Evolutionary conservation across 2,888 invertebrate genomes (phyloP).

Genomic region (Rhingia campestris): DNA sequence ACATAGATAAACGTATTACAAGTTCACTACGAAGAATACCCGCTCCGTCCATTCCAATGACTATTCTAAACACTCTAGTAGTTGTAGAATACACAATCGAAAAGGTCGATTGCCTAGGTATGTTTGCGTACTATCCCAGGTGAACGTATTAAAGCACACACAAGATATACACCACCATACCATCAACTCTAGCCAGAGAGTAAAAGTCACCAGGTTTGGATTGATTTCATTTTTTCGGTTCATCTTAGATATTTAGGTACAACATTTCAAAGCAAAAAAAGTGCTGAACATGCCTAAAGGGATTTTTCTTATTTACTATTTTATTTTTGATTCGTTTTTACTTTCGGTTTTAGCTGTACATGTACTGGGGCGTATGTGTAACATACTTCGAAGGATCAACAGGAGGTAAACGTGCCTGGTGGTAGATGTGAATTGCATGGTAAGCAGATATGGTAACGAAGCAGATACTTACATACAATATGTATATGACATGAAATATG

Average conservation of each 20-base stretch:
- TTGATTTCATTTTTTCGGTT: neutral
- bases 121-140: slow-evolving; percentile 8
- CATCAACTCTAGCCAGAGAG: neutral
- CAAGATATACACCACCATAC: slow-evolving; percentile 16
- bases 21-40: slow-evolving; percentile 7
- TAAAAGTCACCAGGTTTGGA: neutral
- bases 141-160: slow-evolving; percentile 33
- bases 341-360: neutral
- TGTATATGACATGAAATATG: neutral
- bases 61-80: neutral
- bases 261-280: slow-evolving; percentile 21
- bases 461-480: neutral
- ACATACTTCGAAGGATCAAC: slow-evolving; percentile 58
- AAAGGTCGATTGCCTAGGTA: neutral
- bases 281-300: slow-evolving; percentile 43
- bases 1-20: slow-evolving; percentile 33
- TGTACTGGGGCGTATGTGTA: slow-evolving; percentile 12
- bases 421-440: neutral
- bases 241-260: slow-evolving; percentile 18
- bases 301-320: slow-evolving; percentile 4
- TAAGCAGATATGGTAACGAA: slow-evolving; percentile 17
- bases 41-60: neutral
- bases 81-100: neutral
- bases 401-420: slow-evolving; percentile 63
- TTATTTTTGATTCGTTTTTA: neutral